A percentile compares a stretch with the other conserved stretches of the same genome.
Conservation (phyloP, 53 echinoderm and acorn worm species). For the Crossaster papposus region DNA sequence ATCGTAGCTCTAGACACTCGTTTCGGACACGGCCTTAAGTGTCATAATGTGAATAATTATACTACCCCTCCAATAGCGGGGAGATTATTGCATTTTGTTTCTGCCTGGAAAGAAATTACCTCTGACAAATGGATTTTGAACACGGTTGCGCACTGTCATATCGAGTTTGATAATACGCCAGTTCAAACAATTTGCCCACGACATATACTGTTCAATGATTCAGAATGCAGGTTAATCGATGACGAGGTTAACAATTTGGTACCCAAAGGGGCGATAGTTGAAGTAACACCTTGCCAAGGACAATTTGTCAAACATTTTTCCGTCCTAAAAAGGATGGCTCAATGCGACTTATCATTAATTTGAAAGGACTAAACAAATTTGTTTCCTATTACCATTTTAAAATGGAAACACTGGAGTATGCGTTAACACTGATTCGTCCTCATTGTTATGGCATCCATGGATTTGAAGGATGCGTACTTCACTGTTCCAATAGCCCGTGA, state of each 20-base stretch:
- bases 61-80: conserved; percentile 7
- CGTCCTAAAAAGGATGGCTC: conserved; percentile 66
- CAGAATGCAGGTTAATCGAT: not conserved
- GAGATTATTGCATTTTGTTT: no score
- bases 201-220: not conserved
- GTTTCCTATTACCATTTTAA: conserved; percentile 15
- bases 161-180: not conserved
- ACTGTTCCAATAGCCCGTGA: conserved; percentile 41
- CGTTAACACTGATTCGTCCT: not conserved
- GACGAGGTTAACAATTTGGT: not conserved
- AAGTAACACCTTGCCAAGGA: not conserved
- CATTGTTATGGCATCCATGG: conserved; percentile 14
- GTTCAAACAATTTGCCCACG: not conserved
- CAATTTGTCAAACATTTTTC: conserved; percentile 58
- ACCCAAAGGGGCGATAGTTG: conserved; percentile 1
- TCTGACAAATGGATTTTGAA: conserved; percentile 8
- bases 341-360: not conserved
- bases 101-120: conserved; percentile 14
- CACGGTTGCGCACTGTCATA: conserved; percentile 6
- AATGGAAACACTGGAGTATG: conserved; percentile 39
- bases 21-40: no score
- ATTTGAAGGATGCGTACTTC: conserved; percentile 52
- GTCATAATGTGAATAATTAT: no score
- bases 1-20: no score
- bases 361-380: conserved; percentile 2